Percentiles rank a stretch among this genome's conserved stretches.
Evolutionary conservation across 2,888 invertebrate species (phyloP).

Genomic region (Thecophora atra): DNA sequence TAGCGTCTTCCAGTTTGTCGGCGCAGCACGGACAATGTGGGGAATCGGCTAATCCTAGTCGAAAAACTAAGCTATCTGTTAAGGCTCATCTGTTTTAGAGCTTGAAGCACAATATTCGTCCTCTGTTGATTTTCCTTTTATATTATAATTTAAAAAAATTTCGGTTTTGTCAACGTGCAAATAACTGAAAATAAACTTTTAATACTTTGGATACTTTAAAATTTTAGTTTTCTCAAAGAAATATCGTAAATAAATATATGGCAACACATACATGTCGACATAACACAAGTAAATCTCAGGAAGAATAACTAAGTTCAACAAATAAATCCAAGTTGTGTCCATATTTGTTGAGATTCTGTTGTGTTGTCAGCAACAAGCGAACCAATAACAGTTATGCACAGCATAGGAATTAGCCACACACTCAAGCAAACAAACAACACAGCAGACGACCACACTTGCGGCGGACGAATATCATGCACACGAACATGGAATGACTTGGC

Average conservation of each 20-base stretch:
- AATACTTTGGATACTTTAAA: background rate
- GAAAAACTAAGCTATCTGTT: too few relatives aligned
- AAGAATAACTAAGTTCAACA: background rate
- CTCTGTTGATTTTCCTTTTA: too few relatives aligned
- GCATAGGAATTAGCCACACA: slow-evolving; percentile 25
- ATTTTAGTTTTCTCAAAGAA: background rate
- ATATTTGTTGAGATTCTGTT: slow-evolving; percentile 43
- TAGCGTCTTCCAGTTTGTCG: too few relatives aligned
- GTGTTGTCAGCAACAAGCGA: slow-evolving; percentile 25
- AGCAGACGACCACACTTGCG: background rate
- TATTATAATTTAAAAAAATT: background rate
- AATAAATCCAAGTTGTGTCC: slow-evolving; percentile 49
- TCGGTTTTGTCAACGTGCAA: too few relatives aligned
- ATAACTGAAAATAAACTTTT: background rate
- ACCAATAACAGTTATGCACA: slow-evolving; percentile 10
- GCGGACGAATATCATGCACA: background rate
- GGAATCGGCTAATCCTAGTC: too few relatives aligned
- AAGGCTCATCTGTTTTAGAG: too few relatives aligned
- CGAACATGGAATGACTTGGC: slow-evolving; percentile 4
- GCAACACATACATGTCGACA: background rate
- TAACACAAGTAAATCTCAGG: slow-evolving; percentile 2
- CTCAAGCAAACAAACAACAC: background rate
- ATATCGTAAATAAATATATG: too few relatives aligned
- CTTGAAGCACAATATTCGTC: too few relatives aligned
- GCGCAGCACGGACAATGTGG: too few relatives aligned